phyloP scores from a whole-genome alignment of 1,140 invertebrate species.

The Leucophenga varia region DNA sequence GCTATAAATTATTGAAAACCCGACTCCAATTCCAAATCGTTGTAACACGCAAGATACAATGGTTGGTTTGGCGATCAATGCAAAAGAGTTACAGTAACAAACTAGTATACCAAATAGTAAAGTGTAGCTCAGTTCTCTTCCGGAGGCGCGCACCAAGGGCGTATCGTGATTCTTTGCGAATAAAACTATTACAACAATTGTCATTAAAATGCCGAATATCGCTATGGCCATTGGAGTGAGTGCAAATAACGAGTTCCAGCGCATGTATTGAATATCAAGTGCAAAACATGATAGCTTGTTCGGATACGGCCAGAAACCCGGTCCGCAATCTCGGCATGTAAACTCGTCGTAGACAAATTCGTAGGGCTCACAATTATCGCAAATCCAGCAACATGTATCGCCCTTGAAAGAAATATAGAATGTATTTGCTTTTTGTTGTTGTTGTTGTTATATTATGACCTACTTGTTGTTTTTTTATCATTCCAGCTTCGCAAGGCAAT shows the following conservation, averaged over 20 bases:
- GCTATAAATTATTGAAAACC: conserved; percentile 82
- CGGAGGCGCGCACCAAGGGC: conserved; percentile 80
- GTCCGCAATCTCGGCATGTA: conserved; percentile 66
- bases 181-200: conserved; percentile 64
- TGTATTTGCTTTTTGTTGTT: too few species aligned
- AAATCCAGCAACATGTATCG: conserved; percentile 77
- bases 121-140: conserved; percentile 78
- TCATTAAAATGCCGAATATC: conserved; percentile 68
- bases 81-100: conserved; percentile 63
- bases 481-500: conserved; percentile 66
- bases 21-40: conserved; percentile 72
- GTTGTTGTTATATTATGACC: conserved; percentile 6
- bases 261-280: conserved; percentile 44
- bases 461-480: conserved; percentile 74
- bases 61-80: conserved; percentile 72
- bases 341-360: conserved; percentile 69
- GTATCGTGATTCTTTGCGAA: conserved; percentile 75
- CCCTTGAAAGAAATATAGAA: conserved; percentile 46
- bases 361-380: conserved; percentile 69
- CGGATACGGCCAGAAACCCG: conserved; percentile 65
- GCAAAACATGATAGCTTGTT: conserved; percentile 64
- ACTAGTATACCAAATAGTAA: conserved; percentile 64
- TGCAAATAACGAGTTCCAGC: conserved; percentile 67
- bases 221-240: conserved; percentile 68
- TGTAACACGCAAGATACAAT: conserved; percentile 68